Percentiles rank a stretch among this genome's conserved stretches.
phyloP scores from a whole-genome alignment of 2,888 invertebrate genomes.

The Pasiphila rectangulata region DNA sequence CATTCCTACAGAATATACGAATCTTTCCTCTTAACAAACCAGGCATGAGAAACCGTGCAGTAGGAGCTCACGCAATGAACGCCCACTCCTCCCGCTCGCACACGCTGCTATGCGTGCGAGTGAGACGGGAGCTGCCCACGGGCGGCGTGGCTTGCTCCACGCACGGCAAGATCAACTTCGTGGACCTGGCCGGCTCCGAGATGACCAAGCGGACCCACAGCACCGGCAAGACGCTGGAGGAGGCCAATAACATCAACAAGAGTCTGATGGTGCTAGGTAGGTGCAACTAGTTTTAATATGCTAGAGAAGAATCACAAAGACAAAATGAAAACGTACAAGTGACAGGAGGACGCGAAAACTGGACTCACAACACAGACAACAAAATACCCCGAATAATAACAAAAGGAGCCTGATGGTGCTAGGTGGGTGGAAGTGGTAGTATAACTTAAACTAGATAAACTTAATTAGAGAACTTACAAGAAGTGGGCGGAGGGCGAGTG shows the following conservation, averaged over 20 bases:
- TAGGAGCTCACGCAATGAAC: constrained; percentile 95
- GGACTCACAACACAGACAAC: too few species aligned
- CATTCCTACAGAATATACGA: too few species aligned
- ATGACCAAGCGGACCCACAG: constrained; percentile 95
- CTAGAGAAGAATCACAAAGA: too few species aligned
- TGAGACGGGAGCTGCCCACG: constrained; percentile 91
- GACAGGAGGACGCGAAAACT: too few species aligned
- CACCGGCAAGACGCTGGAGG: constrained; percentile 92
- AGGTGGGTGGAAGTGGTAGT: constrained; percentile 83
- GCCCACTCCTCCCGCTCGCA: constrained; percentile 96
- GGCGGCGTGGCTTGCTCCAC: constrained; percentile 92
- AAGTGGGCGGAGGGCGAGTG: too few species aligned
- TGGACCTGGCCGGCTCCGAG: constrained; percentile 97
- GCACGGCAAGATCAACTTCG: constrained; percentile 97
- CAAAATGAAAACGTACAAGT: too few species aligned
- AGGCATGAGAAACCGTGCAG: constrained; percentile 95
- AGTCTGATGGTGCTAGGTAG: constrained; percentile 95
- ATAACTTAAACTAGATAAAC: too few species aligned
- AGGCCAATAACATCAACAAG: constrained; percentile 97
- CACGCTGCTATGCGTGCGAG: constrained; percentile 93
- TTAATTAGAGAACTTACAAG: too few species aligned
- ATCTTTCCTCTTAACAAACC: too few species aligned
- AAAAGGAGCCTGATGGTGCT: constrained; percentile 97
- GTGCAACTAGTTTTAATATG: too few species aligned
- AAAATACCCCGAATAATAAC: constrained; percentile 97